These are phyloP conservation scores for Holothuria scabra DNA, from an alignment of 53 echinoderm and acorn worm genomes.

Conservation along the genomic window DNA sequence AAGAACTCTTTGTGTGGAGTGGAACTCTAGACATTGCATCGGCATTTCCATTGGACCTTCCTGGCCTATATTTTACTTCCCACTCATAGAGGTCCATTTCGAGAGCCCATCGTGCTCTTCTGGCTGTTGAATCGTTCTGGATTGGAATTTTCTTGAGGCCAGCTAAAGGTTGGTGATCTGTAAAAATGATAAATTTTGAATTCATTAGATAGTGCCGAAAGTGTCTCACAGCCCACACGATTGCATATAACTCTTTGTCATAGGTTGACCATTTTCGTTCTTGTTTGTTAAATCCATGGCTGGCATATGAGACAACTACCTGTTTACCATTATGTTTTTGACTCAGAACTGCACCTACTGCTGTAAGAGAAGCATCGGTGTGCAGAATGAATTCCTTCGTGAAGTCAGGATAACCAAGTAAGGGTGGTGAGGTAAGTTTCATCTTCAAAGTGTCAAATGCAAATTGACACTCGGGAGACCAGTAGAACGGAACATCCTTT, in stretches of 20 bases:
- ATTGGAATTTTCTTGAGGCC: conserved; percentile 63
- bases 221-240: conserved; percentile 24
- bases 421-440: conserved; percentile 28
- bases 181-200: conserved; percentile 54
- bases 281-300: too few relatives aligned
- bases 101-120: conserved; percentile 67
- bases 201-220: conserved; percentile 51
- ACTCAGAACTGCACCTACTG: too few relatives aligned
- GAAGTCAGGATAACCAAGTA: conserved; percentile 64
- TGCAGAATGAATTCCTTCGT: conserved; percentile 47
- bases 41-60: conserved; percentile 66
- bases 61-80: conserved; percentile 61
- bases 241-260: conserved; percentile 27
- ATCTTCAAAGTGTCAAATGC: conserved; percentile 33
- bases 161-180: conserved; percentile 70
- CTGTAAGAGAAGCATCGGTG: conserved; percentile 59
- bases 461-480: conserved; percentile 36
- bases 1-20: conserved; percentile 42
- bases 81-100: conserved; percentile 68
- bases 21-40: too few relatives aligned
- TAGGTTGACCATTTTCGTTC: conserved; percentile 45
- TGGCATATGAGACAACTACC: too few relatives aligned
- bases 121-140: conserved; percentile 53
- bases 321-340: too few relatives aligned
- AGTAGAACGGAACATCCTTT: conserved; percentile 28